phyloP scores from a whole-genome alignment of 2,888 invertebrate species.

The Dermolepida albohirtum region DNA sequence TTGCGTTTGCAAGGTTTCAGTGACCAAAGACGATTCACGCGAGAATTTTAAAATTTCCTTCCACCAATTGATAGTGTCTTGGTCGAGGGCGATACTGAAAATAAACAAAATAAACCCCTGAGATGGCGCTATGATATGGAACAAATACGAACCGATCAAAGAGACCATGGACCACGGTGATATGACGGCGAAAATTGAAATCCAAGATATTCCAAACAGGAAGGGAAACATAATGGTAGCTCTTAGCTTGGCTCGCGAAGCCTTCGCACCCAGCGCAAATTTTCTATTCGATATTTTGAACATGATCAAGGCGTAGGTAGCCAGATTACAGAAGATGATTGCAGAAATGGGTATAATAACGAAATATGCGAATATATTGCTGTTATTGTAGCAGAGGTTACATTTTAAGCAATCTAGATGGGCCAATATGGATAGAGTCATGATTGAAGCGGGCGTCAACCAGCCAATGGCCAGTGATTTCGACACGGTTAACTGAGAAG shows the following conservation, averaged over 20 bases:
- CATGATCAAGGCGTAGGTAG: constrained; percentile 20
- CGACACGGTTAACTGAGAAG: not conserved
- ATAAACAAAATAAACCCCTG: constrained; percentile 36
- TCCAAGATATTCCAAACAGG: constrained; percentile 30
- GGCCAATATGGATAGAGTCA: not conserved
- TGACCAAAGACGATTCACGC: too few relatives aligned
- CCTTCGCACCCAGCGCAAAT: not conserved
- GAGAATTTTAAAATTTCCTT: too few relatives aligned
- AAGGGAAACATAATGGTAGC: constrained; percentile 33
- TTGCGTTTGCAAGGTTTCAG: too few relatives aligned
- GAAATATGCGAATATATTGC: constrained; percentile 14
- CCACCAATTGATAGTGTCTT: too few relatives aligned
- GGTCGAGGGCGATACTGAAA: too few relatives aligned
- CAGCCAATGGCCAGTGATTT: constrained; percentile 31
- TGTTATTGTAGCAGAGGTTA: constrained; percentile 15
- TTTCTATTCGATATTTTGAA: constrained; percentile 15
- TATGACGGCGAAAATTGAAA: constrained; percentile 30
- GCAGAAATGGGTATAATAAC: constrained; percentile 21
- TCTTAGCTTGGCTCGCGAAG: constrained; percentile 1
- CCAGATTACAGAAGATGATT: constrained; percentile 25
- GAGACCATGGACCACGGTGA: constrained; percentile 14
- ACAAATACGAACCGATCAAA: constrained; percentile 23
- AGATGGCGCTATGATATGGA: constrained; percentile 21
- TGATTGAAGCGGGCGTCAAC: constrained; percentile 9
- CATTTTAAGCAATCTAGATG: constrained; percentile 25